Evolutionary conservation across 2,888 invertebrate genomes (phyloP).

Genomic region (Atherix ibis): DNA sequence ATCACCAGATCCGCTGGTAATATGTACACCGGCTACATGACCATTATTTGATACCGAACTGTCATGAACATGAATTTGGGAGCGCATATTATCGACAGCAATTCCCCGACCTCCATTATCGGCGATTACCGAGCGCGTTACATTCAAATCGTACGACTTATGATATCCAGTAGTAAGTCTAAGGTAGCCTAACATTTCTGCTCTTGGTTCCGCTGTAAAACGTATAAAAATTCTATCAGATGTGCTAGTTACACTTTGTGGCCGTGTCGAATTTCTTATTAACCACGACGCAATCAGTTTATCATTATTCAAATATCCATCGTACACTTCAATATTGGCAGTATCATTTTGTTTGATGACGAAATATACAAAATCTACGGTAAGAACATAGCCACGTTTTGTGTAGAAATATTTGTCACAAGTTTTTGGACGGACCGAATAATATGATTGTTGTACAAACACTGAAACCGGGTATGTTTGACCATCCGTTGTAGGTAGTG

Average conservation of each 20-base stretch:
- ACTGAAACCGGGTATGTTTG: slow-evolving; percentile 79
- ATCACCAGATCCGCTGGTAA: slow-evolving; percentile 83
- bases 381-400: slow-evolving; percentile 60
- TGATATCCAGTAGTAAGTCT: slow-evolving; percentile 60
- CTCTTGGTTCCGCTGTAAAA: slow-evolving; percentile 56
- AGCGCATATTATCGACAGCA: slow-evolving; percentile 78
- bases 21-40: slow-evolving; percentile 80
- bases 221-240: slow-evolving; percentile 64
- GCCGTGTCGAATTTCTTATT: slow-evolving; percentile 71
- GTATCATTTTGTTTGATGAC: slow-evolving; percentile 59
- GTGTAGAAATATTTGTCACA: slow-evolving; percentile 73
- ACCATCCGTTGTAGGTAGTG: slow-evolving; percentile 62
- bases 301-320: slow-evolving; percentile 56
- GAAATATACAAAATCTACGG: slow-evolving; percentile 71
- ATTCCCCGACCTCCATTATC: slow-evolving; percentile 93
- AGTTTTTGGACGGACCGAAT: slow-evolving; percentile 49
- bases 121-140: slow-evolving; percentile 68
- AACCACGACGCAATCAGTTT: slow-evolving; percentile 53
- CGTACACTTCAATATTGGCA: slow-evolving; percentile 59
- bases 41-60: slow-evolving; percentile 73
- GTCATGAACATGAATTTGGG: slow-evolving; percentile 70
- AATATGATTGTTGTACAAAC: slow-evolving; percentile 63
- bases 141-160: slow-evolving; percentile 72
- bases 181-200: slow-evolving; percentile 61
- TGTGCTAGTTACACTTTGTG: slow-evolving; percentile 74